Base-by-base conservation (phyloP, 1,140 invertebrate species). In the Cotesia vestalis region DNA sequence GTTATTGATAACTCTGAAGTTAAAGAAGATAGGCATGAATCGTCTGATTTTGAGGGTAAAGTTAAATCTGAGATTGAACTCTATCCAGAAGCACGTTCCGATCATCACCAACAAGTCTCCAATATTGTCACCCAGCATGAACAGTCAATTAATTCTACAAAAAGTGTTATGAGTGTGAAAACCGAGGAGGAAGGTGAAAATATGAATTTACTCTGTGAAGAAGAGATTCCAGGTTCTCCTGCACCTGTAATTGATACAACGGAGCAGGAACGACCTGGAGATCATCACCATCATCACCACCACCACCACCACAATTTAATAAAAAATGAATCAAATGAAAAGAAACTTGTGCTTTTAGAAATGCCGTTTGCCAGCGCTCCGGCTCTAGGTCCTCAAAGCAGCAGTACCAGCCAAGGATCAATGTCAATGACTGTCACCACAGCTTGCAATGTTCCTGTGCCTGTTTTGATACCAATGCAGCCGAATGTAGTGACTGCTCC, bases 141-240 rank as follows among this genome's bases (percentile, higher is more conserved):
- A 14, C 76, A 70, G 70, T 74, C 68, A 14, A 53, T 59, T 20
- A 51, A 60, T 5, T 46, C 40, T 46, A 11, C 66, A 8, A 74
- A 71, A 17, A 36, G 62, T 4, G 46, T 73, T 69, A 20, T 62
- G 72, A 73, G 9, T 12, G 5, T 52, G 2, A 81, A 81, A 35
- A 69, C 75, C 0, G 85, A 85, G 9, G 88, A 89, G 38, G 85
- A 87, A 71, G 86, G 86, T 72, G 85, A 88, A 71, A 88, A 87
- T 69, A 87, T 90, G 63, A 92, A 90, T 76, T 89, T 96, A n/a
- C 81, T 95, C 1, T 96, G 95, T 83, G 93, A 95, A 79, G 94
- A 96, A 85, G 95, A 94, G 35, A 95, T 96, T 80, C 94, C 94
- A 1, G 93, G 94, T 20, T 94, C 93, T 78, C 94, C 94, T n/a